phyloP scores from a whole-genome alignment of 2,888 invertebrate genomes.

The Drosophila paranaensis region DNA sequence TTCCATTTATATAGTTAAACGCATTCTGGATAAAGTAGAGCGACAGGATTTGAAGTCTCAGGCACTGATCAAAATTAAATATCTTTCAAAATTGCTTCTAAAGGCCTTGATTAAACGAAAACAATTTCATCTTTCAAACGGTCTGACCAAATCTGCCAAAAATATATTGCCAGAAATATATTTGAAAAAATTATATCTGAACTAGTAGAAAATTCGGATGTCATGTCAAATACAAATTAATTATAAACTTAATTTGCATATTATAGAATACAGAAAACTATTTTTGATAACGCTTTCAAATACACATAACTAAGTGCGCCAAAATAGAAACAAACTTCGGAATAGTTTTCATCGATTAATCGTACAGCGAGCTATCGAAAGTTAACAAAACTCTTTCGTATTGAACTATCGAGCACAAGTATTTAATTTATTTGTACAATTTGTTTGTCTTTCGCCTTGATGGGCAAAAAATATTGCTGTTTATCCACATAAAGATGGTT shows the following conservation, averaged over 20 bases:
- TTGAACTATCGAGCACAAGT: neutral
- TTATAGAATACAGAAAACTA: neutral
- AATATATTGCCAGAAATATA: too few relatives aligned
- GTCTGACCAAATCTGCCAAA: neutral
- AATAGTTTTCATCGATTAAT: neutral
- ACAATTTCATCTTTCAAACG: conserved; percentile 7
- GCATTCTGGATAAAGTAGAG: conserved; percentile 30
- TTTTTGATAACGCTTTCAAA: too few relatives aligned
- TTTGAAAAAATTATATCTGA: neutral
- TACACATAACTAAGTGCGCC: neutral
- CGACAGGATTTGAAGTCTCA: conserved; percentile 7
- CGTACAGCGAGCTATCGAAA: neutral
- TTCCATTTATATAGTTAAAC: conserved; percentile 30
- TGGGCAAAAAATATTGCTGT: neutral
- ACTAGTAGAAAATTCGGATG: neutral
- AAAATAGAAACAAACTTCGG: neutral
- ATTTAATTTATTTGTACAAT: neutral
- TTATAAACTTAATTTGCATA: neutral
- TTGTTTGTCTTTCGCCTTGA: neutral
- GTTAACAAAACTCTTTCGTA: neutral
- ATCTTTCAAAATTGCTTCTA: conserved; percentile 26
- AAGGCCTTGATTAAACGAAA: conserved; percentile 9
- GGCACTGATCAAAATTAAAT: conserved; percentile 24
- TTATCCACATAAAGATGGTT: neutral
- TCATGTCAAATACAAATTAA: conserved; percentile 6